phyloP scores from a whole-genome alignment of 2,888 invertebrate species.

The Ctenicera cuprea region DNA sequence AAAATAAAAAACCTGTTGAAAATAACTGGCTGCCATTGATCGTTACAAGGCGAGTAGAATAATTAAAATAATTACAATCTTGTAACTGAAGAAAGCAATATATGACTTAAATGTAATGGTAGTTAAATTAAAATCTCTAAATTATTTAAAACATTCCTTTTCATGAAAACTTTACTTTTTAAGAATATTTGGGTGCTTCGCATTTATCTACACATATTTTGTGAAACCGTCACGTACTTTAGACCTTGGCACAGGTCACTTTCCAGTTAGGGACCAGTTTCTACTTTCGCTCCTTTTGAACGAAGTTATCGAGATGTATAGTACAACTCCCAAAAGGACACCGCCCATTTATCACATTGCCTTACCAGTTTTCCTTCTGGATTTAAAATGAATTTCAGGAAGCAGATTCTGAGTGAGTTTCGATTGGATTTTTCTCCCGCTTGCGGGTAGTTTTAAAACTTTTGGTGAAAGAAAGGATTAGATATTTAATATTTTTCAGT shows the following conservation, averaged over 20 bases:
- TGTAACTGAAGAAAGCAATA: too few species aligned
- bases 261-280: slow-evolving; percentile 26
- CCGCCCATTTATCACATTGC: slow-evolving; percentile 23
- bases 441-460: too few species aligned
- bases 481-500: too few species aligned
- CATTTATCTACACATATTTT: slow-evolving; percentile 12
- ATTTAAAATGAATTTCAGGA: slow-evolving; percentile 1
- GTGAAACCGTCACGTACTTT: slow-evolving; percentile 24
- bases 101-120: too few species aligned
- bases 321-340: slow-evolving; percentile 18
- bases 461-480: too few species aligned
- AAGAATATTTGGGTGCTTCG: slow-evolving; percentile 4
- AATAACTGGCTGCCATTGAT: too few species aligned
- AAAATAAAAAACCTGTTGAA: too few species aligned
- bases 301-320: slow-evolving; percentile 28
- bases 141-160: not conserved
- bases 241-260: slow-evolving; percentile 28
- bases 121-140: not conserved
- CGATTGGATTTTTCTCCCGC: not conserved
- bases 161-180: not conserved
- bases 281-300: slow-evolving; percentile 14
- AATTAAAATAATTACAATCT: too few species aligned
- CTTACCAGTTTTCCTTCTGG: slow-evolving; percentile 7
- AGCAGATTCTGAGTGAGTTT: not conserved
- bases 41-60: too few species aligned